These are phyloP conservation scores for Coecobrya sp. DNA, from an alignment of 2,888 invertebrate species.

Conservation along the genomic window DNA sequence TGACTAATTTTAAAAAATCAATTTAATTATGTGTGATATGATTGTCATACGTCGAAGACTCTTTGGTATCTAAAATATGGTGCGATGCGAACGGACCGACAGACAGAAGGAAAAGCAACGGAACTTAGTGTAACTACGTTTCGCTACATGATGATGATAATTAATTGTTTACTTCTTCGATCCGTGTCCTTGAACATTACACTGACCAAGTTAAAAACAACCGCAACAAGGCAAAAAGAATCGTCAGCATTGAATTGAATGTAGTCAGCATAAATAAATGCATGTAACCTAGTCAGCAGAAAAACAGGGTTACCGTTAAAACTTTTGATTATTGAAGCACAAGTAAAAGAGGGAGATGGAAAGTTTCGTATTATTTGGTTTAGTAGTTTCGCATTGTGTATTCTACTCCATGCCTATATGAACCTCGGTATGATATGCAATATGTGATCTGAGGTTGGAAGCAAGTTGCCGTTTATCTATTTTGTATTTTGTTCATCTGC, in stretches of 20 bases:
- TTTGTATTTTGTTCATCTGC: background rate
- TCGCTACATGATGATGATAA: too few relatives aligned
- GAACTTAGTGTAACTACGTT: too few relatives aligned
- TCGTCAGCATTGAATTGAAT: background rate
- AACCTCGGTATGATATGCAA: too few relatives aligned
- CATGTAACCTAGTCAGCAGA: background rate
- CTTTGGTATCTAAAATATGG: too few relatives aligned
- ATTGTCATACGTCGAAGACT: too few relatives aligned
- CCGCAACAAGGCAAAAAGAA: background rate
- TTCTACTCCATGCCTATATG: too few relatives aligned
- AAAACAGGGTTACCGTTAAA: constrained; percentile 28
- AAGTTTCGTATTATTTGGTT: background rate
- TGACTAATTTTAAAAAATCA: too few relatives aligned
- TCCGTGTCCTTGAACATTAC: constrained; percentile 47
- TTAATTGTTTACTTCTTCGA: constrained; percentile 4
- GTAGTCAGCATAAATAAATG: background rate
- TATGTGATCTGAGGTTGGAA: background rate
- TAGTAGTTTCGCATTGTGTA: too few relatives aligned
- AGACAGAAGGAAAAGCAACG: background rate
- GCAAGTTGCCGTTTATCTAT: background rate
- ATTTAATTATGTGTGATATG: too few relatives aligned
- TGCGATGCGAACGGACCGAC: too few relatives aligned
- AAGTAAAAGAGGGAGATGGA: background rate
- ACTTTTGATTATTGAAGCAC: background rate
- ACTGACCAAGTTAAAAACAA: constrained; percentile 24